Base-by-base conservation (phyloP, 2,113 vertebrate genomes). In the Mellivora capensis region DNA sequence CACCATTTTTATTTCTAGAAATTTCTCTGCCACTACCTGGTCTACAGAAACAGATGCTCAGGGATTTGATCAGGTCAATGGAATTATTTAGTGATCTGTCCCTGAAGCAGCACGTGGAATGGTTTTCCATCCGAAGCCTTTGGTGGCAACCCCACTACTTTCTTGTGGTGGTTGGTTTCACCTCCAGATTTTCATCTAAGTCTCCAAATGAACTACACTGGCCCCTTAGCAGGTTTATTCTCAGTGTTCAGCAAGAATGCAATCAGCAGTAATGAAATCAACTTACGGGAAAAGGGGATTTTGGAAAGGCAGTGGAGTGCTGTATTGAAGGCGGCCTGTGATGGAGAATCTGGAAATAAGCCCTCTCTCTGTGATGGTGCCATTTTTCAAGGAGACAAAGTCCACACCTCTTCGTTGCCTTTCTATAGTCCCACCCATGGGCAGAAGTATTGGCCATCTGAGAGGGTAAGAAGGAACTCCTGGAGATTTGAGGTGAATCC, bases 171-270 rank as follows among this genome's bases (percentile, higher is more conserved):
- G 71, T 92, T 13, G 64, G 4, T 74, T 88, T 88, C 47, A 59
- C 67, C 59, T 91, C 67, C 87, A 44, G 7, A 92, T 87, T 86
- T 91, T 80, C 74, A 6, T 47, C 7, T 72, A 5, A 21, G 6
- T 42, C 77, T 96, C 57, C 64, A 64, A 34, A 31, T 82, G 44
- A 72, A 57, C 52, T 54, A 25, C 20, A 39, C 47, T 74, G 47
- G 6, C 2, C 71, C 47, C 10, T 57, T 69, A 69, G 80, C 21
- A 34, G 27, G 74, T 80, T 97, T 44, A 47, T 39, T 77, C 37
- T 96, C 80, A 79, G 67, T 62, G 34, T 83, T 94, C 15, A 85
- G 15, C 64, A 95, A 94, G 54, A 49, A n/a, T n/a, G n/a, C n/a
- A n/a, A n/a, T n/a, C n/a, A n/a, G n/a, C n/a, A n/a, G 2, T 54